Evolutionary conservation across 2,113 vertebrate species (phyloP).

Genomic region (Pristiophorus japonicus): DNA sequence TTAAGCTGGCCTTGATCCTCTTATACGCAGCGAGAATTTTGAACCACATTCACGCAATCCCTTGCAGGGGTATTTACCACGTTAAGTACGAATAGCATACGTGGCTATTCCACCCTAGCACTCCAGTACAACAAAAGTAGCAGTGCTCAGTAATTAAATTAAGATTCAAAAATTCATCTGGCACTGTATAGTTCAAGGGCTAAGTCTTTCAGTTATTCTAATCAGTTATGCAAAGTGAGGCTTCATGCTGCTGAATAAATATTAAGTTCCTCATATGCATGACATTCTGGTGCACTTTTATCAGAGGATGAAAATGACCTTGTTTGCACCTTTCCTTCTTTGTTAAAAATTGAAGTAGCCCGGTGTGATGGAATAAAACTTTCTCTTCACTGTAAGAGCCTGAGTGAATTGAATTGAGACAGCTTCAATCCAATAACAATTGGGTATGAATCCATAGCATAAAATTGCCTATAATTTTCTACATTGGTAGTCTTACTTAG

Average conservation of each 20-base stretch:
- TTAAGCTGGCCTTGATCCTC: neutral
- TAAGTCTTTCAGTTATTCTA: slow-evolving; percentile 29
- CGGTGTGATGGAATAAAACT: neutral
- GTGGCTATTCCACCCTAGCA: neutral
- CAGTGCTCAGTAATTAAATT: neutral
- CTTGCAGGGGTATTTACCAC: neutral
- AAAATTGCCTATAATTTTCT: neutral
- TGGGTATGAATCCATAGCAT: neutral
- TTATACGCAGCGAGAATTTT: neutral
- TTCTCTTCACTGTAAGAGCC: neutral
- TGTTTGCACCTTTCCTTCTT: slow-evolving; percentile 22
- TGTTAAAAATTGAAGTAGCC: slow-evolving; percentile 20
- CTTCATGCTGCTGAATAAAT: slow-evolving; percentile 28
- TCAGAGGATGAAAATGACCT: neutral
- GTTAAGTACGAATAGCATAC: too few species aligned
- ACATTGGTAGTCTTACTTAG: neutral
- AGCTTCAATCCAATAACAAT: neutral
- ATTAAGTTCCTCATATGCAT: slow-evolving; percentile 8
- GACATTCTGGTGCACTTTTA: slow-evolving; percentile 16
- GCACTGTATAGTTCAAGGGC: neutral
- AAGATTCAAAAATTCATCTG: neutral
- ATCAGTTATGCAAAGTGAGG: neutral
- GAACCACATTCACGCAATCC: neutral
- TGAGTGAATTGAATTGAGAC: slow-evolving; percentile 8
- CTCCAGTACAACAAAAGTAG: neutral